Evolutionary conservation across 2,888 invertebrate genomes (phyloP).

Genomic region (Aspidiotus destructor): DNA sequence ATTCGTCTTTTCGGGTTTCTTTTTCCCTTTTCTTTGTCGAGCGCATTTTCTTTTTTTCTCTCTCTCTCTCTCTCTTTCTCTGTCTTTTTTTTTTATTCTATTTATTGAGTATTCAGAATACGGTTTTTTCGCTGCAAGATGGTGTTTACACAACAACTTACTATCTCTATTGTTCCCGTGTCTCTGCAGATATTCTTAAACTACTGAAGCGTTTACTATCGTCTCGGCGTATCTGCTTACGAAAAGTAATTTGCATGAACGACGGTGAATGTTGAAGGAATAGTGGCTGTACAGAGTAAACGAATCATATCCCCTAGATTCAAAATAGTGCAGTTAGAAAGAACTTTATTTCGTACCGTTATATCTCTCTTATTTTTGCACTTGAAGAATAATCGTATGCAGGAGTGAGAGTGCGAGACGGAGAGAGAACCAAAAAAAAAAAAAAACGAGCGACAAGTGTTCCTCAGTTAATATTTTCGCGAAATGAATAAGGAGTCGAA

Average conservation of each 20-base stretch:
- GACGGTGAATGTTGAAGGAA: neutral
- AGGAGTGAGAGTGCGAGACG: neutral
- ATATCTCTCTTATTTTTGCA: neutral
- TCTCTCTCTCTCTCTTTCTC: slow-evolving; percentile 7
- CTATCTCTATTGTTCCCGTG: slow-evolving; percentile 8
- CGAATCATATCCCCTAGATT: slow-evolving; percentile 10
- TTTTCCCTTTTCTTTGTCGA: neutral
- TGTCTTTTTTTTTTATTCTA: neutral
- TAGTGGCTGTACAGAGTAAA: slow-evolving; percentile 12
- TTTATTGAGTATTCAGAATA: slow-evolving; percentile 3
- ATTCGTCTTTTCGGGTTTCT: neutral
- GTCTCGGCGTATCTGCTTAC: slow-evolving; percentile 17
- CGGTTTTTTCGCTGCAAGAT: slow-evolving; percentile 1
- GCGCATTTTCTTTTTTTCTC: neutral
- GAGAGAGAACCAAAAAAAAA: neutral
- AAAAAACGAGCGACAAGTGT: neutral
- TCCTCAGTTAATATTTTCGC: slow-evolving; percentile 27
- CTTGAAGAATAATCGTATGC: neutral
- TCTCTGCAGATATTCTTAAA: slow-evolving; percentile 14
- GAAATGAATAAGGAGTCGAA: slow-evolving; percentile 20
- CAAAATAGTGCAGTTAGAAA: slow-evolving; percentile 10
- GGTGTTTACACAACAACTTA: slow-evolving; percentile 10
- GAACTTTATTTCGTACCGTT: neutral
- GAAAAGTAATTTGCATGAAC: slow-evolving; percentile 27
- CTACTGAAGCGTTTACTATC: slow-evolving; percentile 21